Percentiles rank a stretch among this genome's conserved stretches.
These are phyloP conservation scores for Elgonia sp. DNA, from an alignment of 2,888 invertebrate species.

Conservation along the genomic window DNA sequence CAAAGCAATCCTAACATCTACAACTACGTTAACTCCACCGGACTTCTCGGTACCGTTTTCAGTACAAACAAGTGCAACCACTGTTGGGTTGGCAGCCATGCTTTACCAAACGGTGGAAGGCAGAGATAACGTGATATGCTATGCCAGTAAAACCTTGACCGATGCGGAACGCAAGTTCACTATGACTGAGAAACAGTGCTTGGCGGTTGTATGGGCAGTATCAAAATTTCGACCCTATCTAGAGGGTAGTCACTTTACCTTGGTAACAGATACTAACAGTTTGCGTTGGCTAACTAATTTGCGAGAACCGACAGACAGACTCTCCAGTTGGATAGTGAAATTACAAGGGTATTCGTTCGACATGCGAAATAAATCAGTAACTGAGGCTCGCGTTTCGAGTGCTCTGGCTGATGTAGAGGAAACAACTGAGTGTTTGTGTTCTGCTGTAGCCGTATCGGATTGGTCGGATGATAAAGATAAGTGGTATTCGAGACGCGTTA, in stretches of 20 bases:
- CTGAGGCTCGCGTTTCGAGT: neutral
- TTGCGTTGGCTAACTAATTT: neutral
- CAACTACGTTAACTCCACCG: too few relatives aligned
- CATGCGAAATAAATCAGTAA: neutral
- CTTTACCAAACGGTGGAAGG: too few relatives aligned
- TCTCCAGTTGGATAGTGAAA: neutral
- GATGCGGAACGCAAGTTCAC: neutral
- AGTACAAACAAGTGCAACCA: too few relatives aligned
- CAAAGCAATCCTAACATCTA: too few relatives aligned
- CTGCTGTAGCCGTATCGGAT: too few relatives aligned
- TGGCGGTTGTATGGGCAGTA: neutral
- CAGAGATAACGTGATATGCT: neutral
- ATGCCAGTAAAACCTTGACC: neutral
- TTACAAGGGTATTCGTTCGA: conserved; percentile 3
- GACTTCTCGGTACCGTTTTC: too few relatives aligned
- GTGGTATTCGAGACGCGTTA: too few relatives aligned
- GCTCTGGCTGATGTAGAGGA: neutral
- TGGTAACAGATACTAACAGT: neutral
- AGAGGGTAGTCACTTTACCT: neutral
- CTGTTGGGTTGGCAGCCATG: too few relatives aligned
- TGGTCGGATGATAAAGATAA: too few relatives aligned
- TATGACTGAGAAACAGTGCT: neutral
- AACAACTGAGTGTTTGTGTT: too few relatives aligned
- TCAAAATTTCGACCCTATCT: neutral
- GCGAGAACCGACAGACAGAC: neutral